Evolutionary conservation across 1,140 invertebrate species (phyloP), one percentile per base, ranked within the genome.

Genomic region (Sitobion miscanthi): DNA sequence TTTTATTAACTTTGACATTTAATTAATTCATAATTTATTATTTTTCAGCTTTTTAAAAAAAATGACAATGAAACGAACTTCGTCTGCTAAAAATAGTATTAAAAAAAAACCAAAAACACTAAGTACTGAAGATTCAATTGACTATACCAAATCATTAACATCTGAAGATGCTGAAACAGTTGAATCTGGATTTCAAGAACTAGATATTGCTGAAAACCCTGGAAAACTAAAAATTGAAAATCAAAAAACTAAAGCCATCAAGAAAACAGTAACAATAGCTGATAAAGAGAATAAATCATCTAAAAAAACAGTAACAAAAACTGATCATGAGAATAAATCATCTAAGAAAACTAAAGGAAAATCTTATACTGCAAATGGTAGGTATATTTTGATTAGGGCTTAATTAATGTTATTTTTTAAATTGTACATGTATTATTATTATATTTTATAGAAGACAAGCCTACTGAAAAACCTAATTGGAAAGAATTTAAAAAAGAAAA

Each of bases 401-500:
- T 89, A 38, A 35, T 54, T 30, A 30, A 25, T 90, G 1, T 90
- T 35, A 20, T 20, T 45, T 62, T 90, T 62, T 45, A 38, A 52
- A 86, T 35, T 25, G 52, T 25, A 52, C 0, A 35, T 35, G 49
- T 49, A 25, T 23, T n/a, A 47, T 77, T 93, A 38, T 83, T 52
- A n/a, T 54, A 57, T 57, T 21, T 86, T 85, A 45, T 57, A 93
- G 91, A 93, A 45, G 42, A 54, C 3, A 92, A 93, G n/a, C 82
- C 82, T 42, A 93, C 91, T 49, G 96, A 97, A 94, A 97, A 97
- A 94, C 96, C 96, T 30, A 96, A 97, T 94, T 98, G 97, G 97
- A 95, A 96, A 30, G 96, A 97, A 94, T 96, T 97, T 94, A 97
- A 97, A 94, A 96, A 97, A 94, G 96, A 97, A 94, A 97, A 97